These are phyloP conservation scores for Adelognathus sp. DNA, from an alignment of 2,888 invertebrate species.

Conservation along the genomic window DNA sequence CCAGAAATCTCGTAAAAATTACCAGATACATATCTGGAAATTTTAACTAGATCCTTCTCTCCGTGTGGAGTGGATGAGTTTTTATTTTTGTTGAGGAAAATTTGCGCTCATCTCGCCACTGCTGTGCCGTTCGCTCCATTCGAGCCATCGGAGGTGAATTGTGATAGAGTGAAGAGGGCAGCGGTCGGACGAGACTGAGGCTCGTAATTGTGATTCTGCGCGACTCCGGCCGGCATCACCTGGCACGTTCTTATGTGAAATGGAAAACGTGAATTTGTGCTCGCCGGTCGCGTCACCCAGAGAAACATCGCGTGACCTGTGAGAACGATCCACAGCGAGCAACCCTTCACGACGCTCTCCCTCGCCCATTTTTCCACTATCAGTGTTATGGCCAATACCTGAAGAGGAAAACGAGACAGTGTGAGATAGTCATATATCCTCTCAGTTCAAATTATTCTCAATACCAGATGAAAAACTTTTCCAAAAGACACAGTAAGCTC, in stretches of 20 bases:
- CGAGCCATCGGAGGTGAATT: conserved; percentile 40
- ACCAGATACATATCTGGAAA: too few species aligned
- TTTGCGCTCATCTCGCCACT: conserved; percentile 32
- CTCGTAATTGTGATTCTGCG: conserved; percentile 74
- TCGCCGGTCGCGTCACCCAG: conserved; percentile 74
- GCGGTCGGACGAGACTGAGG: conserved; percentile 65
- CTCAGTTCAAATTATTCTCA: too few species aligned
- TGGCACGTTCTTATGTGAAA: conserved; percentile 77
- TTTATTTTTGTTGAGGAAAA: background rate
- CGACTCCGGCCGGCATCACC: conserved; percentile 72
- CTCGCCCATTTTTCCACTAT: conserved; percentile 90
- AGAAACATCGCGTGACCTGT: conserved; percentile 74
- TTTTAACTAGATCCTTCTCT: too few species aligned
- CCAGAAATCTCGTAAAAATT: too few species aligned
- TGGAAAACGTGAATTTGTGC: conserved; percentile 74
- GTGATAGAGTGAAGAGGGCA: conserved; percentile 70
- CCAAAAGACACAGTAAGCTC: too few species aligned
- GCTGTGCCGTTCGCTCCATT: background rate
- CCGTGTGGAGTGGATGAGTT: too few species aligned
- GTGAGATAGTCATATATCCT: too few species aligned
- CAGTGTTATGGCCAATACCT: conserved; percentile 87
- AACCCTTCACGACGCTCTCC: conserved; percentile 86
- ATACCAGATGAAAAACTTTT: too few species aligned
- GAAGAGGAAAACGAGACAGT: conserved; percentile 60
- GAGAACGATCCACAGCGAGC: conserved; percentile 72